Conservation (phyloP, 2,888 invertebrate species). For the Sinopyrophorus schimmeli region DNA sequence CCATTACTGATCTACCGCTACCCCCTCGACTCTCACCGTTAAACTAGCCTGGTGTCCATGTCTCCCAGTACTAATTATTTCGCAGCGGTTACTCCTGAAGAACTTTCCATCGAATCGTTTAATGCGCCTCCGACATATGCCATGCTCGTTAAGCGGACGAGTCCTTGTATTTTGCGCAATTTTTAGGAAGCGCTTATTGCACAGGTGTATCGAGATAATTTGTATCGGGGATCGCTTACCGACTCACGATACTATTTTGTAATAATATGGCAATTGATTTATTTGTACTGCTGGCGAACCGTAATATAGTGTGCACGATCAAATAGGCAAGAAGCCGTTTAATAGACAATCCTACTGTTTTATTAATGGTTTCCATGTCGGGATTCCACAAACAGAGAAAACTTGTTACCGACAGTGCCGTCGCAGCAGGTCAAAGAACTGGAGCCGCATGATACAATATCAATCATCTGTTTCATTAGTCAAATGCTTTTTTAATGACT, state of each 20-base stretch:
- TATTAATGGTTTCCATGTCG: slow-evolving; percentile 51
- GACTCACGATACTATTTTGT: slow-evolving; percentile 46
- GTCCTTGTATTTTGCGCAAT: slow-evolving; percentile 15
- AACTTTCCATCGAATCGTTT: slow-evolving; percentile 14
- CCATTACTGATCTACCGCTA: slow-evolving; percentile 46
- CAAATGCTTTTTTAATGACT: slow-evolving; percentile 52
- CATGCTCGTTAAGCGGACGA: slow-evolving; percentile 11
- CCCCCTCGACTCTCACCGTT: slow-evolving; percentile 32
- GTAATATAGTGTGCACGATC: slow-evolving; percentile 48
- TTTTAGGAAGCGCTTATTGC: slow-evolving; percentile 17
- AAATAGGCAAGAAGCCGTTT: slow-evolving; percentile 48
- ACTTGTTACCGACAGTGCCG: slow-evolving; percentile 46
- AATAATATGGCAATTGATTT: slow-evolving; percentile 47
- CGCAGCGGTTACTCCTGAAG: slow-evolving; percentile 17
- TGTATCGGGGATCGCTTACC: slow-evolving; percentile 39
- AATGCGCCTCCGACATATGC: slow-evolving; percentile 16
- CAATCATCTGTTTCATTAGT: slow-evolving; percentile 53
- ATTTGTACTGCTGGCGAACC: slow-evolving; percentile 43
- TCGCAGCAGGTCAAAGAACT: slow-evolving; percentile 44
- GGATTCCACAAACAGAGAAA: slow-evolving; percentile 50
- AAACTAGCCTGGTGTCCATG: slow-evolving; percentile 30
- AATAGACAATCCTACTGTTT: slow-evolving; percentile 52
- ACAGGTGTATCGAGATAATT: slow-evolving; percentile 42
- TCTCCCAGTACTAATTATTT: slow-evolving; percentile 32
- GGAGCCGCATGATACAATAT: slow-evolving; percentile 48